Evolutionary conservation across 2,797 vertebrate species (phyloP), one percentile per base, ranked within the genome.

Genomic region (Scleropages formosus): DNA sequence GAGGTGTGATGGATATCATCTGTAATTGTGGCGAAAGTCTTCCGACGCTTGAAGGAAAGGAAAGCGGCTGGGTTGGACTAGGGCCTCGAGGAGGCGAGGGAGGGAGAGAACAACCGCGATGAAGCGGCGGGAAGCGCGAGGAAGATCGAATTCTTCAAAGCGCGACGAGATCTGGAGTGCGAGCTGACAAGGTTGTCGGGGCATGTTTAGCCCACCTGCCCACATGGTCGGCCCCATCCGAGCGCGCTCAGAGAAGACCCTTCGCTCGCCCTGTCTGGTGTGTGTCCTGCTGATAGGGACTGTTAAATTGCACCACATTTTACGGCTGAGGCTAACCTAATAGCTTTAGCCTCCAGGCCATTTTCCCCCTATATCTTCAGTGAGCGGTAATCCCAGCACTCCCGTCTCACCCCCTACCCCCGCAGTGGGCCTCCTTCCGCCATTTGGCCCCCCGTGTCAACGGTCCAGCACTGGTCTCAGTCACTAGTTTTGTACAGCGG

Each of bases 321-420:
- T 75, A 81, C 71, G 71, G 78, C 72, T 44, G 46, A 80, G 80
- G 77, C 73, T 47, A 80, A 79, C 63, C 74, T 78, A 81, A 82
- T 76, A 79, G 77, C 80, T 80, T 77, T 66, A 77, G 66, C 53
- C 56, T 31, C 47, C 11, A 24, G 56, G 67, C 46, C 63, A 49
- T 59, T 56, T 18, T 46, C 20, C 12, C 9, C 64, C 39, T n/a
- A 18, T 46, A 46, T n/a, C 67, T 44, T 22, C 20, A 20, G 18
- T 7, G 64, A 67, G 22, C 31, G 31, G 31, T 39, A 39, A 39
- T 39, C 31, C 2, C 31, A 6, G 31, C 31, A 6, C 31, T 39
- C 31, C 13, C 66, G 66, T 47, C 12, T n/a, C 39, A 20, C 44
- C 39, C 15, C 24, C 53, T 53, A 15, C 49, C 62, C 39, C 73